phyloP scores from a whole-genome alignment of 1,140 invertebrate genomes.

The Probaryconus sp. region DNA sequence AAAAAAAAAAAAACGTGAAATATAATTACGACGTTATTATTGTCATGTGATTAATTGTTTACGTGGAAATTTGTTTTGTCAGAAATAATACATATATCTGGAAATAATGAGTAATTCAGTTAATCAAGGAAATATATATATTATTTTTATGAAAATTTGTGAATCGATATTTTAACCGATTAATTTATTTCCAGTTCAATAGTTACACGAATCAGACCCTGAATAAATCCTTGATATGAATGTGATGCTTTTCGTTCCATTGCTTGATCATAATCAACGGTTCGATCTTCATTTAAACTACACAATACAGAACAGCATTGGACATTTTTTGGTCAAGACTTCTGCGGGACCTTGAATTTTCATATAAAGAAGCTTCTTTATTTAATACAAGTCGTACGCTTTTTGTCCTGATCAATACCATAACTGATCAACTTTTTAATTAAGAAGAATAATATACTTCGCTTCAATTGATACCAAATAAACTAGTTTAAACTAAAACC shows the following conservation, averaged over 20 bases:
- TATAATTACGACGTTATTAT: no score
- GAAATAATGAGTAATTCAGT: neutral
- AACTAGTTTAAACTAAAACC: no score
- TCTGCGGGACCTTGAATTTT: neutral
- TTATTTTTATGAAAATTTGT: neutral
- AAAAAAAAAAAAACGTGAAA: no score
- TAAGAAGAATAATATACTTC: no score
- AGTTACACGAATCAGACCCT: conserved; percentile 30
- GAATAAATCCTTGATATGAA: conserved; percentile 34
- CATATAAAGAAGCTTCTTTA: conserved; percentile 7
- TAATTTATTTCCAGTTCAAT: conserved; percentile 20
- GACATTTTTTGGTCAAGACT: conserved; percentile 5
- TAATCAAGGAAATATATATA: neutral
- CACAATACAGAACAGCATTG: neutral
- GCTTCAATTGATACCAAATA: no score
- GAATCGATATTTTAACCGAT: conserved; percentile 8
- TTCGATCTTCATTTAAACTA: neutral
- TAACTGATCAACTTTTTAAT: no score
- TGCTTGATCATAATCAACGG: conserved; percentile 6
- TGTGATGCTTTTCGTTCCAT: conserved; percentile 12
- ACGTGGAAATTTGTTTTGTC: no score
- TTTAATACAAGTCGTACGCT: neutral
- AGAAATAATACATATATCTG: no score
- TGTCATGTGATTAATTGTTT: no score
- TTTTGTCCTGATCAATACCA: no score